Base-by-base conservation (phyloP, 2,113 vertebrate species). In the Melozone crissalis region DNA sequence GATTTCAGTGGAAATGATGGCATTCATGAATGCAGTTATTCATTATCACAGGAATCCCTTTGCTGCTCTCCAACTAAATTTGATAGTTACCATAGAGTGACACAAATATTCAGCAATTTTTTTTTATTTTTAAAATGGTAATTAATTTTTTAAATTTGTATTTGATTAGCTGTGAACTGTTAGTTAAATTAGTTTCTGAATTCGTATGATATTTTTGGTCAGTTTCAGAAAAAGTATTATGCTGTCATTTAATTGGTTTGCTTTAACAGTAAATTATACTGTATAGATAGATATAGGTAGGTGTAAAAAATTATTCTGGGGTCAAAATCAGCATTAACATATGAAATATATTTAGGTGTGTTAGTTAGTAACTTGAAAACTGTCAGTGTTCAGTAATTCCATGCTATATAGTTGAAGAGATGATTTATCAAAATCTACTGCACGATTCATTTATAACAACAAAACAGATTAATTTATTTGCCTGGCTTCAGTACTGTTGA, bases 401-500 rank as follows among this genome's bases (percentile, higher is more conserved):
- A 18, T 75, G 52, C 61, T 73, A 57, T 22, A 63, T n/a, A 84
- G 24, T 59, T 41, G 63, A 90, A 72, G 39, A 37, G 35, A 78
- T 77, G 20, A 94, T 97, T 95, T 95, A 95, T 97, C 84, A 94
- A 96, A 97, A 96, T 95, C 28, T 77, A 41, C 63, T 80, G 37
- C 44, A 71, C 4, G 1, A 94, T 95, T 71, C 90, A 61, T 93
- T 96, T 73, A 21, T 94, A 96, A 81, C 21, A 94, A 82, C 47
- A 66, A 63, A 94, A 94, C 44, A 89, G 39, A 87, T 92, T 1
- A 59, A 37, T 93, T 91, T 90, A 78, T 84, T 95, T 97, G 35
- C 61, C 61, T 96, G 28, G 58, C 65, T 95, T 67, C 39, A 67
- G 33, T 67, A 43, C 39, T 66, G 16, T 57, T 95, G 93, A 94